Evolutionary conservation across 2,113 vertebrate genomes (phyloP).

Genomic region (Chionomys nivalis): DNA sequence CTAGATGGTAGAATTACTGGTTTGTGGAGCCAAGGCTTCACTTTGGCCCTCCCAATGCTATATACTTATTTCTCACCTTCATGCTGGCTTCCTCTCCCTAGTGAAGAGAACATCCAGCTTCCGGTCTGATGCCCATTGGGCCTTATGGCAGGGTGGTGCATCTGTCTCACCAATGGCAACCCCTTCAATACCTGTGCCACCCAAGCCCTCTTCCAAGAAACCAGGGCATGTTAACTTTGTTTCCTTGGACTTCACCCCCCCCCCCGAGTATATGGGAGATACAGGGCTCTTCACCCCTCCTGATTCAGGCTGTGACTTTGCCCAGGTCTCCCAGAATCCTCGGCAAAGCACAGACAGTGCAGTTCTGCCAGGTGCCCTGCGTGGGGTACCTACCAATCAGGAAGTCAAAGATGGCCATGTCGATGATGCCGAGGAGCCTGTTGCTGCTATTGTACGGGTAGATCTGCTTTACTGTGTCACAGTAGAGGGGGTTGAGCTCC

Average conservation of each 20-base stretch:
- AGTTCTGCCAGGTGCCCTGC: fast-evolving
- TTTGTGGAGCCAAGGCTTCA: not conserved
- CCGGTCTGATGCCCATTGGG: not conserved
- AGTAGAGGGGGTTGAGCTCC: conserved; percentile 95
- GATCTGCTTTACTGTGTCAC: conserved; percentile 90
- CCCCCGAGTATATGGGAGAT: not conserved
- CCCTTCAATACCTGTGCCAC: too few relatives aligned
- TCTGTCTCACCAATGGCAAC: not conserved
- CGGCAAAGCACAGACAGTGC: too few relatives aligned
- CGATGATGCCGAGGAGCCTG: conserved; percentile 95
- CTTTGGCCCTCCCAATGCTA: too few relatives aligned
- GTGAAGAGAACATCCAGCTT: not conserved
- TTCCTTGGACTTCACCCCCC: not conserved
- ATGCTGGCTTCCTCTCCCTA: not conserved
- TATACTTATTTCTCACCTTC: not conserved
- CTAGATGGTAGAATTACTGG: not conserved
- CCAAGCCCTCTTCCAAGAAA: not conserved
- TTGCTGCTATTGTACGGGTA: conserved; percentile 93
- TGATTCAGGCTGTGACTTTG: not conserved
- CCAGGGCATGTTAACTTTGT: fast-evolving
- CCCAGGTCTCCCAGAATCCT: not conserved
- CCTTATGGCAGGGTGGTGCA: not conserved
- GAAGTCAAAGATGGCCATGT: conserved; percentile 99
- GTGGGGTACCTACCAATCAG: conserved; percentile 88
- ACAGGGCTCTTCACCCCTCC: not conserved